These are phyloP conservation scores for Sorex fumeus DNA, from an alignment of 2,113 vertebrate species.

Conservation along the genomic window DNA sequence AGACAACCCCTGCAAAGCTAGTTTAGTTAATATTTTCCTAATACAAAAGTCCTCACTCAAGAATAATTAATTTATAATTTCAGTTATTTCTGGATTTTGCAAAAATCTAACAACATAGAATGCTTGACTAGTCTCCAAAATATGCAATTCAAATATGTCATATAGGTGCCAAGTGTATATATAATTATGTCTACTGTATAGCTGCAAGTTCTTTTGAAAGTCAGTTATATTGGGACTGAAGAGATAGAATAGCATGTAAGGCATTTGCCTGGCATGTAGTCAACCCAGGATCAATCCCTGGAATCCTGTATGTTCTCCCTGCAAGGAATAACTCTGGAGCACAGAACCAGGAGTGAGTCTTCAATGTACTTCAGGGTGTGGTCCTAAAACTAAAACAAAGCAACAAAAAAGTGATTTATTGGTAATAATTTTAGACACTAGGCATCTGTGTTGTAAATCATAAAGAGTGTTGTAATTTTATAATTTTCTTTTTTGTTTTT, in stretches of 20 bases:
- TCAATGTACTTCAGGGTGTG: too few species aligned
- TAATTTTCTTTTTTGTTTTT: background rate
- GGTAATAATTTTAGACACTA: background rate
- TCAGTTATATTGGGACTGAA: background rate
- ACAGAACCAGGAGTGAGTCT: too few species aligned
- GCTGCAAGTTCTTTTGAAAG: conserved; percentile 44
- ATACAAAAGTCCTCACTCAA: conserved; percentile 60
- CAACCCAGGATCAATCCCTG: too few species aligned
- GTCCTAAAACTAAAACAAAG: too few species aligned
- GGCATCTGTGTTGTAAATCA: background rate
- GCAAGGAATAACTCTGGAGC: too few species aligned
- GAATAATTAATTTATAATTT: conserved; percentile 75
- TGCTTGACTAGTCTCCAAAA: conserved; percentile 53
- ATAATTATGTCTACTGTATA: conserved; percentile 70
- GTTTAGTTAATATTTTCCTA: conserved; percentile 51
- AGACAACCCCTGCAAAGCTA: background rate
- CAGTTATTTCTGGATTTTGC: conserved; percentile 75
- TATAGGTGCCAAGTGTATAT: conserved; percentile 63
- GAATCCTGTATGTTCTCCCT: too few species aligned
- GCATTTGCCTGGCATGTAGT: too few species aligned
- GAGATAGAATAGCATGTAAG: too few species aligned
- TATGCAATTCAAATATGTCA: conserved; percentile 44
- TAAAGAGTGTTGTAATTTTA: conserved; percentile 21
- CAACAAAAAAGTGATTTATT: too few species aligned
- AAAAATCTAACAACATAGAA: conserved; percentile 56